Percentiles rank a stretch among this genome's conserved stretches.
Conservation (phyloP, 2,797 vertebrate species). For the Sebastes taczanowskii region DNA sequence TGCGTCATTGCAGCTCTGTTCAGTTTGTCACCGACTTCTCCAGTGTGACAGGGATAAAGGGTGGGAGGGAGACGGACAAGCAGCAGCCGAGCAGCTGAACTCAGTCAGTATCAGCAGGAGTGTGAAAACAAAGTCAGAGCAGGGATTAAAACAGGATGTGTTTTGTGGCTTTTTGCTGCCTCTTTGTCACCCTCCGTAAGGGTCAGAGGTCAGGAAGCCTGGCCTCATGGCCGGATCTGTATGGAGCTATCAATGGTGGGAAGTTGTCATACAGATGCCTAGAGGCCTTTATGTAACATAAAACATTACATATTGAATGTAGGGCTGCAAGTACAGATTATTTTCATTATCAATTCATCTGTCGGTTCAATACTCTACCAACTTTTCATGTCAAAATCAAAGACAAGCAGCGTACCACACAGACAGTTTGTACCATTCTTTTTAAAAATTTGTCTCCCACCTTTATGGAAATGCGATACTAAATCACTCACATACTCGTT, state of each 20-base stretch:
- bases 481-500: not conserved
- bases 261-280: not conserved
- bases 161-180: conserved; percentile 13
- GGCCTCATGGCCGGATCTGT: conserved; percentile 12
- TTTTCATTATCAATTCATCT: not conserved
- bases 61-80: not conserved
- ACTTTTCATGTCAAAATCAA: not conserved
- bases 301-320: not conserved
- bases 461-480: not conserved
- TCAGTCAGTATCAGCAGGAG: conserved; percentile 2
- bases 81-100: conserved; percentile 18
- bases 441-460: not conserved
- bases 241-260: not conserved
- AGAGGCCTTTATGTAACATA: not conserved
- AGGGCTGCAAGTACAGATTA: not conserved
- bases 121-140: conserved; percentile 34
- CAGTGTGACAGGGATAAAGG: not conserved
- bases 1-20: conserved; percentile 18
- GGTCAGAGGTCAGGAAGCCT: conserved; percentile 55
- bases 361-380: not conserved
- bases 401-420: no score
- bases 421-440: not conserved
- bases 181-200: conserved; percentile 15
- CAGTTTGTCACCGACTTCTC: conserved; percentile 29
- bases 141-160: conserved; percentile 57